Evolutionary conservation across 2,888 invertebrate genomes (phyloP), one percentile per base, ranked within the genome.

Genomic region (Tridacna crocea): DNA sequence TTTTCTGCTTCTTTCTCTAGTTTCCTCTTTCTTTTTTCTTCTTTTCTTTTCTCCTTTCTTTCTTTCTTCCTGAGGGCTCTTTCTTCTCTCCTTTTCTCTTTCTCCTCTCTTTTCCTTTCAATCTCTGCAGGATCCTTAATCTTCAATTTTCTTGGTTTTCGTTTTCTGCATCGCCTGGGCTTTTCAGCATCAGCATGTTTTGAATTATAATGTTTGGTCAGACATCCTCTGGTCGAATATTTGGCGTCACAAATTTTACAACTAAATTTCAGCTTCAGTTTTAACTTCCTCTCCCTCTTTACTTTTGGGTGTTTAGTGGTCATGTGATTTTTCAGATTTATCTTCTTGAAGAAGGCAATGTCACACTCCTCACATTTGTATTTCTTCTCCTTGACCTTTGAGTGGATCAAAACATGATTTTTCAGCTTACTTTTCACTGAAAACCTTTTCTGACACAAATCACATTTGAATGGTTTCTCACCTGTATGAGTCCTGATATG

Each of bases 401-500:
- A 61, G 51, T 81, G 80, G 15, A 66, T 27, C 4, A 73, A 27
- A 22, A 60, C 61, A 22, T 74, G 74, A 17, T 72, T 58, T 48
- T 72, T 73, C n/a, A 60, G 72, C 17, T 77, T 77, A 22, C 66
- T 77, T n/a, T 68, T 81, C 24, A 73, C 55, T 19, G 73, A 27
- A 51, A 81, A 81, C 8, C 66, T 46, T 60, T 81, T 81, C 27
- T 65, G 22, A 68, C 80, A 81, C 6, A 81, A n/a, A 60, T 72
- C 60, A 73, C 80, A 81, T n/a, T 47, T 72, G 48, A 58, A 77
- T n/a, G 80, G 80, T 47, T 74, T 65, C 36, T 81, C 77, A 51
- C 80, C 80, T 4, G 82, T 79, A 55, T 82, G 82, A 13, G 79
- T 78, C n/a, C 79, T 55, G 24, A 66, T 55, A 24, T 74, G 74